Conservation (phyloP, 2,113 vertebrate species). For the Tragelaphus strepsiceros region DNA sequence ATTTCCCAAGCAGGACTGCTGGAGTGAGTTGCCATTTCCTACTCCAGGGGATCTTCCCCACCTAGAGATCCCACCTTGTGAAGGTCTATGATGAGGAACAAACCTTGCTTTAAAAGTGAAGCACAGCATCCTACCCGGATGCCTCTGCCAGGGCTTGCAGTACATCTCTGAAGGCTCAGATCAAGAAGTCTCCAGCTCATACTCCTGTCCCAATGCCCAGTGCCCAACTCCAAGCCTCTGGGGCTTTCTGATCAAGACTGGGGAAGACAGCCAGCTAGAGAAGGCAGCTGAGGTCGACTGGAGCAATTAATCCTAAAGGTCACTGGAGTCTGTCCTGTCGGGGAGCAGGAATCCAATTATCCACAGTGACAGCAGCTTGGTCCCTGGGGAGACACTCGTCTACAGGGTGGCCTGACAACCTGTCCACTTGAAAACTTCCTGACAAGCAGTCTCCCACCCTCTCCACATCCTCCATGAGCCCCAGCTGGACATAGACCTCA, state of each 20-base stretch:
- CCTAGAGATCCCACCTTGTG: background rate
- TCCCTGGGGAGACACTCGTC: conserved; percentile 18
- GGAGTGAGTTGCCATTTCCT: background rate
- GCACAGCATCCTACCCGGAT: background rate
- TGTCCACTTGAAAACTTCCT: conserved; percentile 35
- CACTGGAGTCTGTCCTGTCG: conserved; percentile 45
- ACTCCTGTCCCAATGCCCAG: background rate
- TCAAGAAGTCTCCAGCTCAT: background rate
- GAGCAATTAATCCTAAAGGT: conserved; percentile 74
- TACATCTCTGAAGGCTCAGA: background rate
- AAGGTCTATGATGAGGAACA: background rate
- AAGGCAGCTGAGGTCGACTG: conserved; percentile 23
- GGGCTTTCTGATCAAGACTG: conserved; percentile 35
- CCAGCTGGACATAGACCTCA: background rate
- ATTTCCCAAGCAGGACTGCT: background rate
- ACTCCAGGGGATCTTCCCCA: background rate
- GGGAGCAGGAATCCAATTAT: conserved; percentile 68
- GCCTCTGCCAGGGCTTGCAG: rapidly evolving
- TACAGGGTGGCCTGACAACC: background rate
- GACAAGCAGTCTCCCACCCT: background rate
- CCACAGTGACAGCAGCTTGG: conserved; percentile 54
- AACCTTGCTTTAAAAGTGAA: background rate
- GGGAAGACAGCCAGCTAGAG: conserved; percentile 21
- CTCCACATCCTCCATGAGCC: background rate
- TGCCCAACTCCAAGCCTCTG: background rate